Base-by-base conservation (phyloP, 2,113 vertebrate genomes). In the Saimiri boliviensis region DNA sequence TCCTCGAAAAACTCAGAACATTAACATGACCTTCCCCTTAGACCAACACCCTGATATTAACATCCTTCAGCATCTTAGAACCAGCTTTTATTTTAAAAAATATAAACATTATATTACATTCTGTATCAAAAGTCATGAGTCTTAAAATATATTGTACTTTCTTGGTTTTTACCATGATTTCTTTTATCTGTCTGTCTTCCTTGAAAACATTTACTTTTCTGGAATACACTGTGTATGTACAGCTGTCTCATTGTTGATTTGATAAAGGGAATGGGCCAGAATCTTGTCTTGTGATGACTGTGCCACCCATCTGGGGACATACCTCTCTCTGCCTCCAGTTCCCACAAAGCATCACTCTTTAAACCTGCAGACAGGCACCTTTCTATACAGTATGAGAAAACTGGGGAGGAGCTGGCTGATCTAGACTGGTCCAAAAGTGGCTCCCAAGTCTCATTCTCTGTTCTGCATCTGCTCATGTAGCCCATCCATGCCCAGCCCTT, bases 401-500 rank as follows among this genome's bases (percentile, higher is more conserved):
- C 2, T 30, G 11, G 17, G 49, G 20, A 60, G 17, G 17, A 20
- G 7, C 11, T 40, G 13, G 14, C 2, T n/a, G 20, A 8, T 60
- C 49, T 25, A 13, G 49, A 40, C 0, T 13, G 1, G 4, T 5
- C 23, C 35, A 60, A 19, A 76, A 30, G 25, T 19, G 47, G 47
- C 9, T 70, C 23, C 27, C 25, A 2, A 42, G 20, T 32, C 16
- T 1, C 42, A 86, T 49, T 45, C 60, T 11, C 27, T 52, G 17
- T 35, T 11, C 20, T 4, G 12, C 2, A 2, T 27, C 68, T 49
- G 16, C 8, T n/a, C 35, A 19, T 9, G 4, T 35, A 13, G 13
- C 1, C 37, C 16, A 10, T 0, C 32, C 14, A 6, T 13, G 30
- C 17, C 2, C 6, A 2, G 16, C 9, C 25, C 19, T 6, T 0